Evolutionary conservation across 2,888 invertebrate species (phyloP), one percentile per base, ranked within the genome.

Genomic region (Drosophila pegasa): DNA sequence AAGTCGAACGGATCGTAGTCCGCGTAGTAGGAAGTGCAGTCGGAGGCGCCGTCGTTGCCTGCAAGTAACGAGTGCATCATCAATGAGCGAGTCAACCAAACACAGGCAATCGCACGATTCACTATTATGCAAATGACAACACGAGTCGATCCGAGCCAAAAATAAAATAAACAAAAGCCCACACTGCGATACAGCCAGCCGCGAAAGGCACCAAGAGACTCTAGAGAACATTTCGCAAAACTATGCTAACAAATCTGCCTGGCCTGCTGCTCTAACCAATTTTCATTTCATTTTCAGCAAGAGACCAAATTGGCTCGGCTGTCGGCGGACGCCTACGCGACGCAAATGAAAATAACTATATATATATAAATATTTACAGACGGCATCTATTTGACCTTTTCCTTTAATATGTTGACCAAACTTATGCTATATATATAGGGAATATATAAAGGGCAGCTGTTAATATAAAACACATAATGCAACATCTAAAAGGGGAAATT

Each of bases 1-100:
- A 95, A 96, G 90, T 96, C 96, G 84, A 96, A 95, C n/a, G 95
- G 96, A 92, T 96, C 95, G 88, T 95, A 95, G 68, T 95, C 95
- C 83, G 96, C 95, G 86, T 96, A 96, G 73, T 96, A 94, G 55
- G 95, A 95, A 64, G 94, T 93, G 78, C 94, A 93, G 75, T 95
- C 94, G 22, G 94, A 94, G 72, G 93, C 93, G 65, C 92, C 90
- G 80, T 94, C 94, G 80, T 93, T 93, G 83, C 93, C 94, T 89
- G 90, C 89, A 92, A 92, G 89, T 91, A 92, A 77, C 80, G 91
- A 91, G 81, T 90, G 84, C 86, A 91, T 89, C 69, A 62, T 87
- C 54, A 85, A 58, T 69, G 22, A 74, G 50, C 55, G 48, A 54
- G 41, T 60, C 25, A 45, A 74, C 57, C 50, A 65, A 62, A 48